These are phyloP conservation scores for Scotopteryx bipunctaria DNA, from an alignment of 2,888 invertebrate genomes.

Conservation along the genomic window DNA sequence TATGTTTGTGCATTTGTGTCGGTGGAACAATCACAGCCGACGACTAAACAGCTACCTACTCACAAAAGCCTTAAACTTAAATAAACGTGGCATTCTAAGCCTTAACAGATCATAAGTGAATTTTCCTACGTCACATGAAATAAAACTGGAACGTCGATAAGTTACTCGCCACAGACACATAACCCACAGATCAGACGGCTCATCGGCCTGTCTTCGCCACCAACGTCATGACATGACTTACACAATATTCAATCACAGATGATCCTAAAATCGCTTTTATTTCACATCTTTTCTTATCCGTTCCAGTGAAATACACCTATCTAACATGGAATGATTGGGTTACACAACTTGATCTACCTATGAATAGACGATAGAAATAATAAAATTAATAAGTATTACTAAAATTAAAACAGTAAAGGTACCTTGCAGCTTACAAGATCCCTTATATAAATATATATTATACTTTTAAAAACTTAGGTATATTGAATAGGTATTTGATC, in stretches of 20 bases:
- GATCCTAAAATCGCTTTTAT: constrained; percentile 22
- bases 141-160: constrained; percentile 17
- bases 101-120: constrained; percentile 3
- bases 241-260: constrained; percentile 30
- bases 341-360: constrained; percentile 11
- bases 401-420: background rate
- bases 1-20: constrained; percentile 17
- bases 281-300: constrained; percentile 11
- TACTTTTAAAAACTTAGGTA: background rate
- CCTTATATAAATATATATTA: background rate
- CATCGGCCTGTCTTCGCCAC: background rate
- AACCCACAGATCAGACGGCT: background rate
- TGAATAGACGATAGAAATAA: background rate
- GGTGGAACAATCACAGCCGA: constrained; percentile 1
- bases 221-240: constrained; percentile 16
- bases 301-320: constrained; percentile 20
- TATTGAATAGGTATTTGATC: background rate
- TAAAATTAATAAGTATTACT: background rate
- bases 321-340: constrained; percentile 25
- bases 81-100: constrained; percentile 2
- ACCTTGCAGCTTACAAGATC: no score
- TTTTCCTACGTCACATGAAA: constrained; percentile 4
- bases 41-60: constrained; percentile 8
- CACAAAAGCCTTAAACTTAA: constrained; percentile 9
- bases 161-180: constrained; percentile 4